Percentiles rank a stretch among this genome's conserved stretches.
phyloP scores from a whole-genome alignment of 1,140 invertebrate species.

The Ips nitidus region DNA sequence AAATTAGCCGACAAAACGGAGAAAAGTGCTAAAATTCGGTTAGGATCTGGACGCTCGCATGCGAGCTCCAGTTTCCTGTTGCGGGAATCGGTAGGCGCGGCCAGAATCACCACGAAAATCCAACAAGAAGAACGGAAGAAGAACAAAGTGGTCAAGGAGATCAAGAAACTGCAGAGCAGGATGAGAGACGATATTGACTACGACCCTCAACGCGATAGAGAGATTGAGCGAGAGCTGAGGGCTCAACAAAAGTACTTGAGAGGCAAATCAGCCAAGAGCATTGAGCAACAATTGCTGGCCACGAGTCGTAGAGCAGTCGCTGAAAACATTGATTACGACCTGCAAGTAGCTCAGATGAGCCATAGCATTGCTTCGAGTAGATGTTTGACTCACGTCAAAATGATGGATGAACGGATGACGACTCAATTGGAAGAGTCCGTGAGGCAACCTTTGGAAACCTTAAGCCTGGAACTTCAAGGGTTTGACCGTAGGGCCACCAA shows the following conservation, averaged over 20 bases:
- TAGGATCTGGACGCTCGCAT: conserved; percentile 57
- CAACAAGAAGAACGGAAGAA: conserved; percentile 39
- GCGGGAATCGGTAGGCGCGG: conserved; percentile 42
- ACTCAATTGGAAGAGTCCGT: conserved; percentile 57
- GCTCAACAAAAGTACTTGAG: conserved; percentile 58
- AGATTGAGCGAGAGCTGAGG: conserved; percentile 50
- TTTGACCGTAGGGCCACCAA: conserved; percentile 63
- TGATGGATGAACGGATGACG: conserved; percentile 54
- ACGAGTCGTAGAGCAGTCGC: conserved; percentile 63
- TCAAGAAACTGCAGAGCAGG: conserved; percentile 44
- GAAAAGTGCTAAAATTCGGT: conserved; percentile 65
- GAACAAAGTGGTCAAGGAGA: conserved; percentile 44
- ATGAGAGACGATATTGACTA: conserved; percentile 47
- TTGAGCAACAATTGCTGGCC: conserved; percentile 65
- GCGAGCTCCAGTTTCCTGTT: conserved; percentile 43
- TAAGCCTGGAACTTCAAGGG: conserved; percentile 63
- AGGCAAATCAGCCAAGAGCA: conserved; percentile 72
- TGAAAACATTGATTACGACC: conserved; percentile 52
- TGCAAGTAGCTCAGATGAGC: conserved; percentile 48
- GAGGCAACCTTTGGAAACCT: conserved; percentile 56
- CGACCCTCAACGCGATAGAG: conserved; percentile 41
- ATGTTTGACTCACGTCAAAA: conserved; percentile 44
- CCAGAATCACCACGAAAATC: conserved; percentile 43
- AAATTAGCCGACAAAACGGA: conserved; percentile 65
- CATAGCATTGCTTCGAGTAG: conserved; percentile 45